Evolutionary conservation across 1,140 invertebrate genomes (phyloP), one percentile per base, ranked within the genome.

Genomic region (Mamestra configurata): DNA sequence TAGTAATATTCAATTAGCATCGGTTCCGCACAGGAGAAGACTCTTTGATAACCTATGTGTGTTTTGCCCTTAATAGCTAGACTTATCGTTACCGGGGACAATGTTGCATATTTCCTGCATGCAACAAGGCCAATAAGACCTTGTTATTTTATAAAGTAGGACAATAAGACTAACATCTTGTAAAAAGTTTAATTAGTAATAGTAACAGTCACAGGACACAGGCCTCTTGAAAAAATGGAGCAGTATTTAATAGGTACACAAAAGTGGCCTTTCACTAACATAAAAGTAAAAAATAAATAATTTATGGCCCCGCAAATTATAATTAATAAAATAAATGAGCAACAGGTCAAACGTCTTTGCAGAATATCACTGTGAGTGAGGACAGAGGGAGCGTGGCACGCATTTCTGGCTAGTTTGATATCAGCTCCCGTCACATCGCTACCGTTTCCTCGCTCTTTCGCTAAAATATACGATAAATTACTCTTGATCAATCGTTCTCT

Each of bases 331-430:
- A 66, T 68, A 66, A 72, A 73, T 72, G 35, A 55, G 37, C 71
- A 68, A 80, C 70, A 68, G 71, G 61, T 75, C 66, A 75, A 88
- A 88, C 87, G 79, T 43, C 43, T 82, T 90, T 85, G 91, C 86
- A 89, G 93, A 94, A 94, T 94, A 86, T 70, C 84, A 79, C 92
- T 84, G 78, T 84, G 80, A 86, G 81, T 85, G 79, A 91, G 92
- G 86, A 88, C 89, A 89, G 90, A 92, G 92, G 86, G 90, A 92
- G 92, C 87, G 91, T 91, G 87, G 89, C 87, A 93, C 91, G 90
- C 92, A 93, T 92, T 92, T 93, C 92, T 90, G 89, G 91, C 90
- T 94, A 94, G 93, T 94, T 93, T 92, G 89, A 92, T 93, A 91
- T 87, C 92, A 89, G 91, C 92, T 83, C 85, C 88, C 91, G 92